phyloP scores from a whole-genome alignment of 2,113 vertebrate genomes.

The Microtus pennsylvanicus region DNA sequence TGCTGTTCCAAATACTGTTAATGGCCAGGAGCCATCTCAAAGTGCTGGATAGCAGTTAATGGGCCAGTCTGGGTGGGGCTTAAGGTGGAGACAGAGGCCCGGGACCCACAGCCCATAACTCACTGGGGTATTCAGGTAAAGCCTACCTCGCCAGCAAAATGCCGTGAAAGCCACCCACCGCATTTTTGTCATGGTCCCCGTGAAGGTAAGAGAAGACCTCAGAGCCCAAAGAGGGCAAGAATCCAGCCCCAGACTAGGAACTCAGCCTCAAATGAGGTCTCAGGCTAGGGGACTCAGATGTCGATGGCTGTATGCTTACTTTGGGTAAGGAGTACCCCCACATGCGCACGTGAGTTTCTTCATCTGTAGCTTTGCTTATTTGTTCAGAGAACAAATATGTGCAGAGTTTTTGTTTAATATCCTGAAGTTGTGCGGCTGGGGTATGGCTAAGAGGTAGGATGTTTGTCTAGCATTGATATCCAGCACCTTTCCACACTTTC shows the following conservation, averaged over 20 bases:
- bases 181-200: background rate
- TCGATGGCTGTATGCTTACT: background rate
- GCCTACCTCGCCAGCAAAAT: background rate
- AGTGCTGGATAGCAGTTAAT: background rate
- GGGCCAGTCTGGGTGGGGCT: background rate
- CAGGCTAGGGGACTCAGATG: background rate
- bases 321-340: background rate
- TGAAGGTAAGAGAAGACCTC: background rate
- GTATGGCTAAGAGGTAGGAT: too few relatives aligned
- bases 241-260: background rate
- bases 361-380: constrained; percentile 5
- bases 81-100: background rate
- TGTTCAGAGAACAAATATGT: background rate
- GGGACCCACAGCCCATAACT: background rate
- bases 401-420: background rate
- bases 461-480: background rate
- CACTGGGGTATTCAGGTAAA: background rate
- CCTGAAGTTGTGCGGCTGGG: background rate
- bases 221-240: background rate
- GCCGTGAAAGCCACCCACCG: background rate
- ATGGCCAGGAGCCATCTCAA: constrained; percentile 14
- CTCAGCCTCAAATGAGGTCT: accelerated
- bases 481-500: background rate
- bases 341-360: background rate
- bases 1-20: constrained; percentile 70